phyloP scores from a whole-genome alignment of 2,797 vertebrate species.

The Picus viridis region DNA sequence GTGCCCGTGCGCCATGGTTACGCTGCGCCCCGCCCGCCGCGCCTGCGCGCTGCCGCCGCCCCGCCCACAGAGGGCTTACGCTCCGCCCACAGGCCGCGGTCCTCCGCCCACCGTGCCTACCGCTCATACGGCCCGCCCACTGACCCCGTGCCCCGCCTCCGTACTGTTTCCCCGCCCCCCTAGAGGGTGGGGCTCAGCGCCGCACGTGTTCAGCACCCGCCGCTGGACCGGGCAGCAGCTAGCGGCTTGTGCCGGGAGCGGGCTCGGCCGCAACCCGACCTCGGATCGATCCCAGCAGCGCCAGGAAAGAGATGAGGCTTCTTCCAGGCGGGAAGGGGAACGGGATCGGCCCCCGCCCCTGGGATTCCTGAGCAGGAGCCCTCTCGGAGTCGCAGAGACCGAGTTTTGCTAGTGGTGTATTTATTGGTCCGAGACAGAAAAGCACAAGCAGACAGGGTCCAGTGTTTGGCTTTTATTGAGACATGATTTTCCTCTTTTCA shows the following conservation, averaged over 20 bases:
- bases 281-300: not conserved
- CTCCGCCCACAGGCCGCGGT: not conserved
- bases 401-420: fast-evolving
- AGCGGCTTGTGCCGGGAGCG: no score
- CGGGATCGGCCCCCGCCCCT: fast-evolving
- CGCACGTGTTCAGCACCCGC: no score
- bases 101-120: not conserved
- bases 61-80: not conserved
- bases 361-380: fast-evolving
- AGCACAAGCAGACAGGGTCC: constrained; percentile 35
- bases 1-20: not conserved
- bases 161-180: no score
- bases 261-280: not conserved
- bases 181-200: not conserved
- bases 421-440: not conserved
- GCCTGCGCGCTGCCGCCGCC: not conserved
- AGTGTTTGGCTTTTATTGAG: constrained; percentile 80
- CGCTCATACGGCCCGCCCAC: not conserved
- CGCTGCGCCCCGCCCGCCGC: not conserved
- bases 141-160: no score
- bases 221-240: not conserved
- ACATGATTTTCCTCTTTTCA: constrained; percentile 75
- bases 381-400: fast-evolving
- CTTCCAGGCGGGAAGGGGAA: not conserved
- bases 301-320: no score